A percentile compares a stretch with the other conserved stretches of the same genome.
phyloP scores from a whole-genome alignment of 2,797 vertebrate species.

The Acrossocheilus fasciatus region DNA sequence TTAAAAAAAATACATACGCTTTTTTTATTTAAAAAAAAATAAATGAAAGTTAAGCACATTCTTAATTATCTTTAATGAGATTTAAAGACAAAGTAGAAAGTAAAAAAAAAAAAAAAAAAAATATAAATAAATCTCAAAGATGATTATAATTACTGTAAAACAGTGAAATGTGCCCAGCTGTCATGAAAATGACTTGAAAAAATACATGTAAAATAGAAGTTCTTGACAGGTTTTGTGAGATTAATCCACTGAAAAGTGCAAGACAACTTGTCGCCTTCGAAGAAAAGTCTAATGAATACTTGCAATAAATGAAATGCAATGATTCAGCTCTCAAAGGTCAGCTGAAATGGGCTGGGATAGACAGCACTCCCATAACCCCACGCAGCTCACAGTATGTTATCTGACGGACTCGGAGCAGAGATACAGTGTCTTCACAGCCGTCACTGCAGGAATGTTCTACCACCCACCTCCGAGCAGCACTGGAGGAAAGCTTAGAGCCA shows the following conservation, averaged over 20 bases:
- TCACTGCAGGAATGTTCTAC: conserved; percentile 29
- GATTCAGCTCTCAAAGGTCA: not conserved
- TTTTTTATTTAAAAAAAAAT: too few species aligned
- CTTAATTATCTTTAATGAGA: too few species aligned
- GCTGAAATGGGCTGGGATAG: conserved; percentile 10
- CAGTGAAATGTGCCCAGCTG: too few species aligned
- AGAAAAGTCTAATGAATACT: not conserved
- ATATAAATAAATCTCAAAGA: too few species aligned
- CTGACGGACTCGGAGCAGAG: not conserved
- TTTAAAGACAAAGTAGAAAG: too few species aligned
- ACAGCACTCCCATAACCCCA: conserved; percentile 34
- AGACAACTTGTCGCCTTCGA: not conserved
- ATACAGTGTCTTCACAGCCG: conserved; percentile 7
- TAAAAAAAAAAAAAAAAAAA: too few species aligned
- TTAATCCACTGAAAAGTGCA: too few species aligned
- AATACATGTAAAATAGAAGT: too few species aligned
- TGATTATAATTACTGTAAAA: too few species aligned
- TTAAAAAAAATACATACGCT: too few species aligned
- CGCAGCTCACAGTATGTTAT: conserved; percentile 18
- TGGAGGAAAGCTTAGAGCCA: conserved; percentile 26
- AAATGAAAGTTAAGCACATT: too few species aligned
- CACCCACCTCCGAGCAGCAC: not conserved
- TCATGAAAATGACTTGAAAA: too few species aligned
- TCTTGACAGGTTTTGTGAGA: not conserved
- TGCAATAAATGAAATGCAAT: not conserved